These are phyloP conservation scores for Fulmarus glacialis DNA, from an alignment of 2,113 vertebrate genomes.

Conservation along the genomic window DNA sequence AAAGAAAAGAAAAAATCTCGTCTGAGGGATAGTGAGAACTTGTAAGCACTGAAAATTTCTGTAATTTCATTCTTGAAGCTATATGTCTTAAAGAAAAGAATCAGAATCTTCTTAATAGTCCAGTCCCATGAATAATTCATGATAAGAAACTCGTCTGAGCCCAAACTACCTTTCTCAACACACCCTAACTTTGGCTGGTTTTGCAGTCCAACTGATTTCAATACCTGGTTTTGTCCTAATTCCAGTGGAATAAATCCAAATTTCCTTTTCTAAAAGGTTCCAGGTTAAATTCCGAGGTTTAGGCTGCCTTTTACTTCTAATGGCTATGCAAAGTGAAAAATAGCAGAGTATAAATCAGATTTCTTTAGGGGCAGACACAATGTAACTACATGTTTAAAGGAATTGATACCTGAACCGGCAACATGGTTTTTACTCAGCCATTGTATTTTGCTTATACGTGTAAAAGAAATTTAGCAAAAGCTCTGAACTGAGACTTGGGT, in stretches of 20 bases:
- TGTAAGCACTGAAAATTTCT: background rate
- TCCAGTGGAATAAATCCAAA: background rate
- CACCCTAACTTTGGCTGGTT: background rate
- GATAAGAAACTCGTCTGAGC: background rate
- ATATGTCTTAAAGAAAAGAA: background rate
- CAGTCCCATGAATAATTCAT: background rate
- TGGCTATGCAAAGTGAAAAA: background rate
- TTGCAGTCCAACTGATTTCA: background rate
- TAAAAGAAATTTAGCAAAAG: background rate
- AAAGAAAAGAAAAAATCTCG: background rate
- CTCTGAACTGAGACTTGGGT: background rate
- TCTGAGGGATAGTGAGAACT: background rate
- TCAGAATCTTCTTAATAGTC: background rate
- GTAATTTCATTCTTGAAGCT: background rate
- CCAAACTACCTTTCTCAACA: background rate
- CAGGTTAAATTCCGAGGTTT: slow-evolving; percentile 22
- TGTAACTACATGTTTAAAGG: background rate
- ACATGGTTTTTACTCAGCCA: background rate
- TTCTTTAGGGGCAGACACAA: background rate
- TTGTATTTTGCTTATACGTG: background rate
- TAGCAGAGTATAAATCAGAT: background rate
- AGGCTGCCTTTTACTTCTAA: background rate
- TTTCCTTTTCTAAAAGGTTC: slow-evolving; percentile 12
- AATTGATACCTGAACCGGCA: background rate
- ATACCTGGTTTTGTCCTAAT: background rate